Conservation (phyloP, 2,888 invertebrate species). For the Eurois occulta region DNA sequence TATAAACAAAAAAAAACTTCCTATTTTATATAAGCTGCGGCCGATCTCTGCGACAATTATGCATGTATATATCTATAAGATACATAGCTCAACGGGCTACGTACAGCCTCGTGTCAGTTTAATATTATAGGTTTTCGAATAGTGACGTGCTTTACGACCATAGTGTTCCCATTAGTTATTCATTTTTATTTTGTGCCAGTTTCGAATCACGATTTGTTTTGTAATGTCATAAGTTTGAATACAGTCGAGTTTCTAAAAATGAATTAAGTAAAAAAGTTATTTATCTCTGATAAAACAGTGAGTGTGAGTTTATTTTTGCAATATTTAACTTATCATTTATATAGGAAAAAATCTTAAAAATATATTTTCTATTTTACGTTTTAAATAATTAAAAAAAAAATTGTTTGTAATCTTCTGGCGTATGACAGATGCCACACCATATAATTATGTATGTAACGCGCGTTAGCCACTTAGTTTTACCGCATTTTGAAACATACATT, state of each 20-base stretch:
- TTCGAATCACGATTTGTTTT: neutral
- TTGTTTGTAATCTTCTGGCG: too few species aligned
- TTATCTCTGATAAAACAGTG: neutral
- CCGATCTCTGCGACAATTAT: neutral
- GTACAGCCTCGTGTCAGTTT: conserved; percentile 23
- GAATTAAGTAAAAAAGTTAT: neutral
- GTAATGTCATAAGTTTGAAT: neutral
- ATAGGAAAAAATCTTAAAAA: neutral
- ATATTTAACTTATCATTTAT: neutral
- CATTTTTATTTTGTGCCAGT: neutral
- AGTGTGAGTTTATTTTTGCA: conserved; percentile 10
- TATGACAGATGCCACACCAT: too few species aligned
- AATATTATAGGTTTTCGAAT: conserved; percentile 10
- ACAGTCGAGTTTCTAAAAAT: neutral
- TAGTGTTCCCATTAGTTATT: neutral
- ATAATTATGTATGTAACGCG: too few species aligned
- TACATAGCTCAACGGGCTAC: neutral
- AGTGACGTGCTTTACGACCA: conserved; percentile 42
- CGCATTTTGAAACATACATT: too few species aligned
- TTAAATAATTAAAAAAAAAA: too few species aligned
- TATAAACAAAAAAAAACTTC: too few species aligned
- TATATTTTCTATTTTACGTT: too few species aligned
- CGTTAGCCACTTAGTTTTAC: too few species aligned
- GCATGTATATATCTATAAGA: neutral
- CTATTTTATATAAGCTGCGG: too few species aligned